These are phyloP conservation scores for Frankliniella intonsa DNA, from an alignment of 2,888 invertebrate genomes.

Conservation along the genomic window DNA sequence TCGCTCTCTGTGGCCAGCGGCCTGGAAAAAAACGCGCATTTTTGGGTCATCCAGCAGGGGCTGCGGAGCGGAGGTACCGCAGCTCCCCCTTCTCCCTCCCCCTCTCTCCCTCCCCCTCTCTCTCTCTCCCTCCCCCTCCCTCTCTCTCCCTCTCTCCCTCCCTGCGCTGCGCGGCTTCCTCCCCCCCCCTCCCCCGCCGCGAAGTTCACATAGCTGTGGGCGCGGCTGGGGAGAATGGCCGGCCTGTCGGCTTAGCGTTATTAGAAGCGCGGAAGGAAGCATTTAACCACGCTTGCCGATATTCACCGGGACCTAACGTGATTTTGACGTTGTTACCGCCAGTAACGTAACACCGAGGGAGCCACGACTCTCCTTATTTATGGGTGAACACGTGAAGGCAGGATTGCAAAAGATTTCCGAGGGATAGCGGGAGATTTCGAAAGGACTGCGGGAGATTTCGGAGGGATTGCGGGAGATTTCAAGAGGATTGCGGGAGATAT, in stretches of 20 bases:
- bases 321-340: not conserved
- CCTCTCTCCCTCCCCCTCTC: not conserved
- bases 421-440: no score
- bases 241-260: no score
- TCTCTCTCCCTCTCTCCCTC: not conserved
- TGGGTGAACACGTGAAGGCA: no score
- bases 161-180: not conserved
- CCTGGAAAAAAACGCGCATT: constrained; percentile 5
- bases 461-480: no score
- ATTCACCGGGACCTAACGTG: not conserved
- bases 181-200: not conserved
- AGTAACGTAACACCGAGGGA: no score
- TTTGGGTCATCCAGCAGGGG: not conserved
- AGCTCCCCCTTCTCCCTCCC: no score
- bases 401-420: no score
- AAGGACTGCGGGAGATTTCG: no score
- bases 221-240: not conserved
- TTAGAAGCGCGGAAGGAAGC: not conserved
- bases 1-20: constrained; percentile 5
- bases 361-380: no score
- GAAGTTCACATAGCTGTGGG: not conserved
- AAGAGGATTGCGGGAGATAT: no score
- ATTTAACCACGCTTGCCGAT: not conserved
- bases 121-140: not conserved
- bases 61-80: no score